These are phyloP conservation scores for Acridotheres tristis DNA, from an alignment of 2,797 vertebrate species.

Conservation along the genomic window DNA sequence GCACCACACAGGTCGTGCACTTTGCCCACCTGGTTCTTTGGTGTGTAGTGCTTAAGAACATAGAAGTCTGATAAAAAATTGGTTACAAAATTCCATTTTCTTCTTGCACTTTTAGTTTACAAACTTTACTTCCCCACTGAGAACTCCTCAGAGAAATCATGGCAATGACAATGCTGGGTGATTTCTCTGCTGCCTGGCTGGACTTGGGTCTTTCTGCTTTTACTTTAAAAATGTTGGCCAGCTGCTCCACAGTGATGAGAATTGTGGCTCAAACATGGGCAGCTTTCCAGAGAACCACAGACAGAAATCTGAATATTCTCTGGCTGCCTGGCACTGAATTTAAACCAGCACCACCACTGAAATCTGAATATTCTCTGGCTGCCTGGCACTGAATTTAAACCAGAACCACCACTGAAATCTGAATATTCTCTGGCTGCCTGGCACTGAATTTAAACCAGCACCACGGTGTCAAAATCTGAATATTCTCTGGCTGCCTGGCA, in stretches of 20 bases:
- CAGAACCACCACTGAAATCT: too few species aligned
- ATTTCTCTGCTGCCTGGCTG: neutral
- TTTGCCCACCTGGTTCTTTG: constrained; percentile 33
- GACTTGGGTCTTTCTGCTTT: neutral
- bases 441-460: neutral
- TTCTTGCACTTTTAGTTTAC: neutral
- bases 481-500: too few species aligned
- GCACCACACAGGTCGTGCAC: neutral
- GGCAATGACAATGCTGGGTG: neutral
- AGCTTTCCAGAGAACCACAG: neutral
- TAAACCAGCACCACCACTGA: too few species aligned
- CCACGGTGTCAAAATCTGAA: too few species aligned
- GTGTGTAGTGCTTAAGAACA: neutral
- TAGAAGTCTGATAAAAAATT: neutral
- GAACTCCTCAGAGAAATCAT: neutral
- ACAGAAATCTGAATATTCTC: neutral
- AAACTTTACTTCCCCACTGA: neutral
- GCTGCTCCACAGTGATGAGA: neutral
- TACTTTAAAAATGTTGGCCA: neutral
- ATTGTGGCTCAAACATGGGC: neutral
- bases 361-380: too few species aligned
- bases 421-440: too few species aligned
- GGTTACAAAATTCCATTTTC: neutral
- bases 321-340: neutral
- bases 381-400: too few species aligned